phyloP scores from a whole-genome alignment of 2,797 vertebrate genomes.

The Pitangus sulphuratus region DNA sequence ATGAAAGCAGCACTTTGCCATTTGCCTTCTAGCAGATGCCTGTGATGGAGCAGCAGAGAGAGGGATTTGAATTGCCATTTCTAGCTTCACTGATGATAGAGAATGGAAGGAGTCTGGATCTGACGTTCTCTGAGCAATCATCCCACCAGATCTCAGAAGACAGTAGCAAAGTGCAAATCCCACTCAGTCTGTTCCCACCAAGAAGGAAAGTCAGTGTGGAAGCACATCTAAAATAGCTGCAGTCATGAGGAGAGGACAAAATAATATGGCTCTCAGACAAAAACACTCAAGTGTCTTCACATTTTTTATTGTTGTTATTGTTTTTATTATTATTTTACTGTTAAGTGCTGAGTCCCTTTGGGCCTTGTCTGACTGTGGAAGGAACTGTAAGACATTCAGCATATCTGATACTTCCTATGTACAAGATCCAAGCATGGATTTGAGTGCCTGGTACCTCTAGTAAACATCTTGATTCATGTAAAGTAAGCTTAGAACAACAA shows the following conservation, averaged over 20 bases:
- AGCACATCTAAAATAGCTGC: neutral
- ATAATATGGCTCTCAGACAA: neutral
- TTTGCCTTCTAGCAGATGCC: neutral
- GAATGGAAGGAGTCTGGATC: neutral
- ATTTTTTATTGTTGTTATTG: neutral
- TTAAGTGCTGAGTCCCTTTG: neutral
- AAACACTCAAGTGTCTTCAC: neutral
- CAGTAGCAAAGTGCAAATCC: neutral
- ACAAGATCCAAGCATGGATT: neutral
- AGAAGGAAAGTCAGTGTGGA: neutral
- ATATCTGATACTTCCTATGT: conserved; percentile 19
- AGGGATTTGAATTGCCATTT: neutral
- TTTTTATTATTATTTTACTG: neutral
- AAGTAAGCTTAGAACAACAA: neutral
- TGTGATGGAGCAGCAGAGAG: neutral
- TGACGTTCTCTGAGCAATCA: neutral
- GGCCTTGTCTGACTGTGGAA: neutral
- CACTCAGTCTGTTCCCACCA: neutral
- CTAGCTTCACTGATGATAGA: neutral
- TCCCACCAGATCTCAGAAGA: neutral
- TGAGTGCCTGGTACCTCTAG: conserved; percentile 9
- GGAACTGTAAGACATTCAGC: neutral
- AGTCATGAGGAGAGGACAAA: neutral
- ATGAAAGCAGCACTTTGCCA: neutral
- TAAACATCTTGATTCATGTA: conserved; percentile 34